Evolutionary conservation across 2,888 invertebrate genomes (phyloP).

Genomic region (Acleris sparsana): DNA sequence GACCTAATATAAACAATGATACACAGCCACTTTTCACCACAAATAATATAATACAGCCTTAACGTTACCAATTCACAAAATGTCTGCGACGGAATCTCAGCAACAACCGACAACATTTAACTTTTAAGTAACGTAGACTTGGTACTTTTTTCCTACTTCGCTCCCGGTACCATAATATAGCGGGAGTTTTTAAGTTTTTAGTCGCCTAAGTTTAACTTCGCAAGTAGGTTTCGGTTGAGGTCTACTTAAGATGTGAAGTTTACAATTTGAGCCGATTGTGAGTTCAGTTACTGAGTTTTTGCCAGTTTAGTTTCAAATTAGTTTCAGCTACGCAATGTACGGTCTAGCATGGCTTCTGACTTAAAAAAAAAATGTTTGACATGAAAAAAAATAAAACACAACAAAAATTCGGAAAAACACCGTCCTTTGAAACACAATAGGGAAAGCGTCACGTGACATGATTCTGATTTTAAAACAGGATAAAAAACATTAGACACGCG

Average conservation of each 20-base stretch:
- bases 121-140: constrained; percentile 58
- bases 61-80: constrained; percentile 41
- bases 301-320: constrained; percentile 15
- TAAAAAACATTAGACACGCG: no score
- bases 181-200: constrained; percentile 55
- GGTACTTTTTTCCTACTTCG: constrained; percentile 53
- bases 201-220: constrained; percentile 53
- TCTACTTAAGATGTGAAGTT: constrained; percentile 19
- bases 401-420: no score
- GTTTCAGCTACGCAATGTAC: not conserved
- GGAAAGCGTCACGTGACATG: no score
- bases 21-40: constrained; percentile 2
- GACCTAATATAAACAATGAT: not conserved
- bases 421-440: no score
- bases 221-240: constrained; percentile 49
- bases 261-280: constrained; percentile 6
- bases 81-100: constrained; percentile 54
- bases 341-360: no score
- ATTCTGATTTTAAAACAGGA: no score
- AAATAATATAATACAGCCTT: not conserved
- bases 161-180: constrained; percentile 60
- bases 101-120: constrained; percentile 63
- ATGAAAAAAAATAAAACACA: no score
- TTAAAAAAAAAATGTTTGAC: no score
- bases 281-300: not conserved